Conservation (phyloP, 2,113 vertebrate genomes). For the Sinocyclocheilus maitianheensis region DNA sequence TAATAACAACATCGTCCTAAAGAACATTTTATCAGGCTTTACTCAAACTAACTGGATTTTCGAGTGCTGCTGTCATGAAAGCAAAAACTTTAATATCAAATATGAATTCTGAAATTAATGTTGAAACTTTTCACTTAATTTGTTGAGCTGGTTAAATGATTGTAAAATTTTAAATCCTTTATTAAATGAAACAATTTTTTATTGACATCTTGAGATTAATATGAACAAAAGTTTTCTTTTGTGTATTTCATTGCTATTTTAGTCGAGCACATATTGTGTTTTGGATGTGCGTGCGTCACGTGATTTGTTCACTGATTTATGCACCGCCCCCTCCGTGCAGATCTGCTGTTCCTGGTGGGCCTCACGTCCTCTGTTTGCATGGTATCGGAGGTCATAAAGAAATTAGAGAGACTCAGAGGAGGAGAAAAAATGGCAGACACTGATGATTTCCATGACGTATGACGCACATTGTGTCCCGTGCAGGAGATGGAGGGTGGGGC, state of each 20-base stretch:
- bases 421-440: slow-evolving; percentile 70
- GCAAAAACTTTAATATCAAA: not conserved
- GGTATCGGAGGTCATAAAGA: slow-evolving; percentile 92
- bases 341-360: slow-evolving; percentile 89
- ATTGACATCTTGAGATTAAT: too few species aligned
- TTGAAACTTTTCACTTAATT: not conserved
- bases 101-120: not conserved
- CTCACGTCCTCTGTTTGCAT: slow-evolving; percentile 95
- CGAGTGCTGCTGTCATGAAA: not conserved
- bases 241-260: too few species aligned
- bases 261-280: too few species aligned
- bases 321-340: slow-evolving; percentile 71
- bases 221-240: too few species aligned
- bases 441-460: slow-evolving; percentile 91
- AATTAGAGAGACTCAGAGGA: slow-evolving; percentile 84
- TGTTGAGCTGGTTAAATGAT: not conserved
- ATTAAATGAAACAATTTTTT: too few species aligned
- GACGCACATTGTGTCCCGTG: slow-evolving; percentile 83
- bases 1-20: not conserved
- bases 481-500: not conserved
- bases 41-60: not conserved
- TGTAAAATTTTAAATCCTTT: not conserved
- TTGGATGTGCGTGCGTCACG: too few species aligned
- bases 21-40: not conserved
- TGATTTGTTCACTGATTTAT: slow-evolving; percentile 9